Percentiles rank a stretch among this genome's conserved stretches.
Conservation (phyloP, 2,888 invertebrate genomes). For the Bruchidius siliquastri region DNA sequence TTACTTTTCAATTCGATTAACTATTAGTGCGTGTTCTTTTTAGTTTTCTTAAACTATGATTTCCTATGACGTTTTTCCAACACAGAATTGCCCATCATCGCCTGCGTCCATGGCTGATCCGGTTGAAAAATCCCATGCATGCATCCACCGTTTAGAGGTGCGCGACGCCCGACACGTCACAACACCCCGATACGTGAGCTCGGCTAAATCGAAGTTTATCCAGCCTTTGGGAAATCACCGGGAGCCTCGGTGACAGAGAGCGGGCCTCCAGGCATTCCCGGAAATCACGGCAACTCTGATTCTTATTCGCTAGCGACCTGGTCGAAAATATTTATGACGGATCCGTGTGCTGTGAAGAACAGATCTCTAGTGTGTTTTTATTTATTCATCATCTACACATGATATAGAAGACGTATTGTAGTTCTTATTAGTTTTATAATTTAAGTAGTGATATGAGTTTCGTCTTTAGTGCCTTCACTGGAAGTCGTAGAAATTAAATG, state of each 20-base stretch:
- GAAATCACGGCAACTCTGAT: conserved; percentile 33
- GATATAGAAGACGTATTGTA: too few relatives aligned
- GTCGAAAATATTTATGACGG: conserved; percentile 40
- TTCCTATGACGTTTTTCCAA: too few relatives aligned
- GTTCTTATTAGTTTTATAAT: too few relatives aligned
- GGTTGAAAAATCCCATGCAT: not conserved
- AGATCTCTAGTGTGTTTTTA: not conserved
- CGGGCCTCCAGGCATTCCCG: conserved; percentile 13
- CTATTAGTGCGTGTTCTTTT: too few relatives aligned
- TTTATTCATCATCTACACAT: not conserved
- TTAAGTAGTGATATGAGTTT: too few relatives aligned
- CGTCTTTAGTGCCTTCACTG: too few relatives aligned
- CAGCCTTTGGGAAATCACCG: conserved; percentile 47
- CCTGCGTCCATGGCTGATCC: not conserved
- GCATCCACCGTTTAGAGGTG: not conserved
- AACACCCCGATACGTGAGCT: conserved; percentile 41
- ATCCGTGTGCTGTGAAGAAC: not conserved
- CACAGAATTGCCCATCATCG: not conserved
- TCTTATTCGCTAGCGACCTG: conserved; percentile 36
- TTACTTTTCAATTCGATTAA: too few relatives aligned
- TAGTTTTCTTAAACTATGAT: too few relatives aligned
- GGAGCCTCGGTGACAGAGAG: conserved; percentile 12
- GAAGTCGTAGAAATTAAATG: too few relatives aligned
- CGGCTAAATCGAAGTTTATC: conserved; percentile 48
- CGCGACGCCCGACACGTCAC: conserved; percentile 38